Percentiles rank a stretch among this genome's conserved stretches.
Conservation (phyloP, 2,113 vertebrate genomes). For the Tyrannus savana region DNA sequence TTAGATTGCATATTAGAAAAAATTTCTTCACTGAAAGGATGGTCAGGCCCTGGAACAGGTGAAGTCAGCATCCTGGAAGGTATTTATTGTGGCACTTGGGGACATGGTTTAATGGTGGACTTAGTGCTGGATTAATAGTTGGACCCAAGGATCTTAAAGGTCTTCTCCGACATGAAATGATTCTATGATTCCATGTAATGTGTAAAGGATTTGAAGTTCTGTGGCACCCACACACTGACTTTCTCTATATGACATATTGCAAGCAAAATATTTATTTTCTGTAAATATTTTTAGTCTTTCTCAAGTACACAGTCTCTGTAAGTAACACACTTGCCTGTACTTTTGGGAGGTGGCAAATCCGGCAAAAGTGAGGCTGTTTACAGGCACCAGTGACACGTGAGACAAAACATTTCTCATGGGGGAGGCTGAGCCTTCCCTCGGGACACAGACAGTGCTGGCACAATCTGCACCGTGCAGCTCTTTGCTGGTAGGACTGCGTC, state of each 20-base stretch:
- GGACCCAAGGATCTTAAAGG: neutral
- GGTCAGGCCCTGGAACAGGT: neutral
- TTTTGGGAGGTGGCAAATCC: neutral
- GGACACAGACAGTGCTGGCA: neutral
- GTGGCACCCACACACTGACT: neutral
- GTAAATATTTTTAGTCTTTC: neutral
- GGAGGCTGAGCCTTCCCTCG: neutral
- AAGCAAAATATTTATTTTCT: neutral
- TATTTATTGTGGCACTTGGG: neutral
- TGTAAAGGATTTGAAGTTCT: neutral
- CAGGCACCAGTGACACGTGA: neutral
- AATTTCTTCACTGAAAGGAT: neutral
- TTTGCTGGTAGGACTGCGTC: neutral
- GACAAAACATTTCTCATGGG: neutral
- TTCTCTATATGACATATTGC: neutral
- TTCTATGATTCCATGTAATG: neutral
- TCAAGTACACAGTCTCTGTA: neutral
- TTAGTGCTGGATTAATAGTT: neutral
- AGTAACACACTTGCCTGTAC: neutral
- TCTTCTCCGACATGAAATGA: neutral
- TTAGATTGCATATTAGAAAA: neutral
- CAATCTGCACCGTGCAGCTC: rapidly evolving
- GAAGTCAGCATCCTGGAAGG: neutral
- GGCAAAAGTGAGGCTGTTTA: neutral
- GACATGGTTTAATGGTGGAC: neutral